phyloP scores from a whole-genome alignment of 2,888 invertebrate genomes.

The Eilema caniola region DNA sequence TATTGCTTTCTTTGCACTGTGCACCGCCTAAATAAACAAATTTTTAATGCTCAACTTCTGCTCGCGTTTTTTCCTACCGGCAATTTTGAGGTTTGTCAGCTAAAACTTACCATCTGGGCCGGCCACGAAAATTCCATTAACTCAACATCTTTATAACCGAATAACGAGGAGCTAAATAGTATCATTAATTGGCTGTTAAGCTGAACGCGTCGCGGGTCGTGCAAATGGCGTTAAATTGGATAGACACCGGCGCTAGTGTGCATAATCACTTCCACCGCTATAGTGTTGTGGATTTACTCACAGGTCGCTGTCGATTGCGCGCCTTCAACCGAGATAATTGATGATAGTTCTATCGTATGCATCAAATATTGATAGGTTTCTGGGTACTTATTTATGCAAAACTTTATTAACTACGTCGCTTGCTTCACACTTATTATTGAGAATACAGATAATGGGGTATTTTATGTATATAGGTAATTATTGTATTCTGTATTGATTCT shows the following conservation, averaged over 20 bases:
- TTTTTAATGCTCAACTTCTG: background rate
- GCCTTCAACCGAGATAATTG: constrained; percentile 15
- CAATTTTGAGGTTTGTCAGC: background rate
- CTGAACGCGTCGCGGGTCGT: constrained; percentile 48
- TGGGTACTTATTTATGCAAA: background rate
- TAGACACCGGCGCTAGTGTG: constrained; percentile 54
- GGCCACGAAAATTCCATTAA: constrained; percentile 12
- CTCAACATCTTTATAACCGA: constrained; percentile 21
- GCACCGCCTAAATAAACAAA: background rate
- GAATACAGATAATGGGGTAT: no score
- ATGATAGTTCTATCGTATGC: constrained; percentile 2
- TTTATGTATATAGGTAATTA: no score
- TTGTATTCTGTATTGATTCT: background rate
- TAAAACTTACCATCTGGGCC: background rate
- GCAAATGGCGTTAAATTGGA: constrained; percentile 70
- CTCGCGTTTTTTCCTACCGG: background rate
- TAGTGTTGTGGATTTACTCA: constrained; percentile 26
- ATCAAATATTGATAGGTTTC: constrained; percentile 7
- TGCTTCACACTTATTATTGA: background rate
- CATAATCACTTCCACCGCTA: constrained; percentile 57
- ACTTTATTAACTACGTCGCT: background rate
- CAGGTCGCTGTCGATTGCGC: constrained; percentile 15
- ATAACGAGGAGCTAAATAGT: constrained; percentile 46
- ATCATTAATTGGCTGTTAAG: constrained; percentile 66
- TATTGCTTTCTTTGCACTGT: no score